phyloP scores from a whole-genome alignment of 2,888 invertebrate genomes.

The Azorinus chamasolen region DNA sequence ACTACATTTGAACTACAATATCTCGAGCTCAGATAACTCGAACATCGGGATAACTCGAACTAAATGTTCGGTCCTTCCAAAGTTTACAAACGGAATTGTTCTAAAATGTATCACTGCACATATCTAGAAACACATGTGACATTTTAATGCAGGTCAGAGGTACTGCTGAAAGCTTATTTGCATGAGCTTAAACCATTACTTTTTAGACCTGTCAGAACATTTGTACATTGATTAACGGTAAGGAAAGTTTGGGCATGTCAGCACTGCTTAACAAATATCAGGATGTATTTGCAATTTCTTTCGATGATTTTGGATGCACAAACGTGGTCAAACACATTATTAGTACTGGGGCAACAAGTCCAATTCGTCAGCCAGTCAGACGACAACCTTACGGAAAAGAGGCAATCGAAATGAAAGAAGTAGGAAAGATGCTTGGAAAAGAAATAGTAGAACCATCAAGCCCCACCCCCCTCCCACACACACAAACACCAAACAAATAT shows the following conservation, averaged over 20 bases:
- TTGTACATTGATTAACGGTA: slow-evolving; percentile 35
- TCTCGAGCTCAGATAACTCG: too few species aligned
- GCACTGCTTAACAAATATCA: slow-evolving; percentile 20
- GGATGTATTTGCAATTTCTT: slow-evolving; percentile 44
- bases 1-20: too few species aligned
- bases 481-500: too few species aligned
- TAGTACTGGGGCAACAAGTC: slow-evolving; percentile 27
- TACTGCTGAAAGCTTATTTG: too few species aligned
- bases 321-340: slow-evolving; percentile 38
- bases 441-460: slow-evolving; percentile 40
- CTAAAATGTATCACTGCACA: too few species aligned
- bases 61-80: too few species aligned
- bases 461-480: too few species aligned
- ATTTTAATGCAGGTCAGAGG: too few species aligned
- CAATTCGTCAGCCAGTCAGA: slow-evolving; percentile 37
- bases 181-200: too few species aligned
- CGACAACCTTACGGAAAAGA: slow-evolving; percentile 34
- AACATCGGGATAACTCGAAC: too few species aligned
- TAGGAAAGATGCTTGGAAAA: slow-evolving; percentile 38
- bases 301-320: slow-evolving; percentile 42
- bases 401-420: slow-evolving; percentile 23
- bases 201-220: slow-evolving; percentile 35
- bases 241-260: not conserved
- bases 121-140: too few species aligned
- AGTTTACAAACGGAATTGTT: too few species aligned